These are phyloP conservation scores for Macrocentrus cingulum DNA, from an alignment of 1,140 invertebrate species.

Conservation along the genomic window DNA sequence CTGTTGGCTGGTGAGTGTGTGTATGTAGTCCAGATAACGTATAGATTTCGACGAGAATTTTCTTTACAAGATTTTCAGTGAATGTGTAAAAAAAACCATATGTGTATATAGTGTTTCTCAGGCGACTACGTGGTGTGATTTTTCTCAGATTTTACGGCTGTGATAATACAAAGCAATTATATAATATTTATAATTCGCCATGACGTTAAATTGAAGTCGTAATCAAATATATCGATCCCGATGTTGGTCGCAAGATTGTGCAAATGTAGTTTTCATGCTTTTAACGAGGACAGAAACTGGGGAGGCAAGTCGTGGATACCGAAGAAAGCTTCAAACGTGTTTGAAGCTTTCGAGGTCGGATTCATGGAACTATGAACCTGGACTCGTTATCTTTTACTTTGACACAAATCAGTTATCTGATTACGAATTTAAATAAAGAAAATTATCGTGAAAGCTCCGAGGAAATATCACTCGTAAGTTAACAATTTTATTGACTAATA, in stretches of 20 bases:
- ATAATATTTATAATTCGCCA: slow-evolving; percentile 8
- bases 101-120: neutral
- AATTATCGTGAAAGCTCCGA: slow-evolving; percentile 86
- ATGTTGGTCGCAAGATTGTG: slow-evolving; percentile 68
- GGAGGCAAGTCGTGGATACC: slow-evolving; percentile 66
- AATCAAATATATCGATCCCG: slow-evolving; percentile 52
- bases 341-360: slow-evolving; percentile 78
- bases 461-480: slow-evolving; percentile 74
- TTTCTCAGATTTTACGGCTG: too few relatives aligned
- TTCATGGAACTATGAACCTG: slow-evolving; percentile 98
- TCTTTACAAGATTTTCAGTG: too few relatives aligned
- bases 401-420: slow-evolving; percentile 96
- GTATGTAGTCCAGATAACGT: too few relatives aligned
- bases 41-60: too few relatives aligned
- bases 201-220: slow-evolving; percentile 17
- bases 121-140: neutral
- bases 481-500: neutral
- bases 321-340: slow-evolving; percentile 81
- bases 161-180: neutral
- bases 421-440: slow-evolving; percentile 93
- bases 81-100: too few relatives aligned
- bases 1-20: too few relatives aligned
- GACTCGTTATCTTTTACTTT: slow-evolving; percentile 96
- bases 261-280: slow-evolving; percentile 65
- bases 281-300: slow-evolving; percentile 61